Conservation (phyloP, 2,113 vertebrate genomes). For the Oncorhynchus mykiss region DNA sequence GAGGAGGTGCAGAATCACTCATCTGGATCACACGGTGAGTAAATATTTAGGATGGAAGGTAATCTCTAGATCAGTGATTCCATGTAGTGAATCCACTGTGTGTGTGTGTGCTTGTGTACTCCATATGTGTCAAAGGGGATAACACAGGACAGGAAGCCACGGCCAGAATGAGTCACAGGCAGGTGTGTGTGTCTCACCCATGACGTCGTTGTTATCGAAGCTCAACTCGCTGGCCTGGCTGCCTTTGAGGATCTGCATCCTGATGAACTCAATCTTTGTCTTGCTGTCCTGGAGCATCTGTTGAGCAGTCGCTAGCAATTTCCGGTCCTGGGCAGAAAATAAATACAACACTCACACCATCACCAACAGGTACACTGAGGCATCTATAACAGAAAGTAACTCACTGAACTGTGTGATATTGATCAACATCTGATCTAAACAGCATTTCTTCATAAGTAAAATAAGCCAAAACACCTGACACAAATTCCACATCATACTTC, state of each 20-base stretch:
- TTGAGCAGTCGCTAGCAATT: constrained; percentile 93
- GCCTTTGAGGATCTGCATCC: constrained; percentile 98
- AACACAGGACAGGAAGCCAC: too few relatives aligned
- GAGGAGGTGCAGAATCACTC: too few relatives aligned
- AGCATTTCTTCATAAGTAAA: neutral
- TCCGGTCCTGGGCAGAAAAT: constrained; percentile 81
- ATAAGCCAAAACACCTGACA: neutral
- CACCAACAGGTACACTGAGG: neutral
- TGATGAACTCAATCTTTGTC: constrained; percentile 98
- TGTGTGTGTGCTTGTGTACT: too few relatives aligned
- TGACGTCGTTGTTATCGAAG: constrained; percentile 90
- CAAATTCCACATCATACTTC: neutral
- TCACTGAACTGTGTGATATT: neutral
- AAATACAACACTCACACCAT: neutral
- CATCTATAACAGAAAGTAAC: too few relatives aligned
- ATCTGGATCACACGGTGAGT: too few relatives aligned
- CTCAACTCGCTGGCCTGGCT: constrained; percentile 92
- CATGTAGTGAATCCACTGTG: too few relatives aligned
- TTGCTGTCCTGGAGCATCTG: constrained; percentile 99
- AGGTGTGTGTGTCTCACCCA: constrained; percentile 62
- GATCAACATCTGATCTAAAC: neutral
- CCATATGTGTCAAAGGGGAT: too few relatives aligned
- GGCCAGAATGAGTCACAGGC: constrained; percentile 23
- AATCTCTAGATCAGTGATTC: too few relatives aligned
- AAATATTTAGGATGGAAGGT: too few relatives aligned